These are phyloP conservation scores for Octodon degus DNA, from an alignment of 2,113 vertebrate genomes.

Conservation along the genomic window DNA sequence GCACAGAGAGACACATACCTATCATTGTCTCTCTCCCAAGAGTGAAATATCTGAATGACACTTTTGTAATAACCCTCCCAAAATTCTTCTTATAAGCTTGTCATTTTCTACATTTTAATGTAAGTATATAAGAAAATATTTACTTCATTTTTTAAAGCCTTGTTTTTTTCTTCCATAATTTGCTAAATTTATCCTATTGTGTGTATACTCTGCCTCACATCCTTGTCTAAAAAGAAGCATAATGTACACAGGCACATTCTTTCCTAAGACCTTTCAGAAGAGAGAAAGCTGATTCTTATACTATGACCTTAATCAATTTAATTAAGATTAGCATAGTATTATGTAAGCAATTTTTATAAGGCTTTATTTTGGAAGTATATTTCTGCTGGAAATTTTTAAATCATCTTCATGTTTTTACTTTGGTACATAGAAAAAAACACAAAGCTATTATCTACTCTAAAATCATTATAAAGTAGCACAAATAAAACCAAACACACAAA, in stretches of 20 bases:
- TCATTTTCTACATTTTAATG: conserved; percentile 30
- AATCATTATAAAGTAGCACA: conserved; percentile 63
- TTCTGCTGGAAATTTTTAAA: conserved; percentile 54
- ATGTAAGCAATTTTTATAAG: conserved; percentile 55
- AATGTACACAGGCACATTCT: conserved; percentile 8
- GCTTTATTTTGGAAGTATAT: conserved; percentile 62
- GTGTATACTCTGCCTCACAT: neutral
- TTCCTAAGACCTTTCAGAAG: conserved; percentile 39
- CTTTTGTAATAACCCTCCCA: neutral
- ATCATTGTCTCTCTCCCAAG: neutral
- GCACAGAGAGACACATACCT: neutral
- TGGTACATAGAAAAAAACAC: conserved; percentile 53
- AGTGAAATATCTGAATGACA: conserved; percentile 24
- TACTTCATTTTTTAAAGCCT: conserved; percentile 49
- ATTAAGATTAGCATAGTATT: conserved; percentile 25
- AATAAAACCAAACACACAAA: conserved; percentile 45
- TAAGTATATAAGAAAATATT: neutral
- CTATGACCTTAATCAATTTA: conserved; percentile 37
- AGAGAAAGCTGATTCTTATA: conserved; percentile 49
- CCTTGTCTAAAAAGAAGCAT: conserved; percentile 40
- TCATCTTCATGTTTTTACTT: conserved; percentile 55
- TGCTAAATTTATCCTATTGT: conserved; percentile 35
- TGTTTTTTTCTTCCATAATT: conserved; percentile 20
- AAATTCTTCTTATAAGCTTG: neutral
- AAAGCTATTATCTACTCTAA: conserved; percentile 16